Conservation (phyloP, 1,140 invertebrate species). For the Ceratosolen solmsi region DNA sequence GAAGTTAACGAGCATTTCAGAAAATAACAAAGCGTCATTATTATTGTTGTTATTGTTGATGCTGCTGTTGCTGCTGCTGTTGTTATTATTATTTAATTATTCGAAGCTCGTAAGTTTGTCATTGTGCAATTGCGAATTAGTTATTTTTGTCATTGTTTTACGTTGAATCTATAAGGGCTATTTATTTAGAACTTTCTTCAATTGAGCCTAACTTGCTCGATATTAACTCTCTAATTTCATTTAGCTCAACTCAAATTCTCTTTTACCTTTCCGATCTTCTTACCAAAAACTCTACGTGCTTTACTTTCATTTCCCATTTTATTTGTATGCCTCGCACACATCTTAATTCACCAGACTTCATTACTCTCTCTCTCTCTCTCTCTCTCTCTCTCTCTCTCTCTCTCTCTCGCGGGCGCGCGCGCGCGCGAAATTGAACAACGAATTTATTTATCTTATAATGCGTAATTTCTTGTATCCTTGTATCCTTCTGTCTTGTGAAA, state of each 20-base stretch:
- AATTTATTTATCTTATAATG: too few species aligned
- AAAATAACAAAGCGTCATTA: too few species aligned
- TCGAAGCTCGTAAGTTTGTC: neutral
- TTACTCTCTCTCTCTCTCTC: too few species aligned
- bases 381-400: too few species aligned
- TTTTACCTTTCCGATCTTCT: neutral
- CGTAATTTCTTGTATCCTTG: neutral
- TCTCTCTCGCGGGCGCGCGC: too few species aligned
- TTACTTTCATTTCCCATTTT: neutral
- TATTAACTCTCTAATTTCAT: neutral
- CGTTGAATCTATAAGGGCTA: neutral
- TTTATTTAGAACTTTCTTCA: constrained; percentile 3
- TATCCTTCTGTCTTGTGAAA: too few species aligned
- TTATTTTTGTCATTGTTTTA: neutral
- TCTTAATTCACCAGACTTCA: neutral
- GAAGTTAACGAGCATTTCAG: too few species aligned
- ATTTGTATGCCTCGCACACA: neutral
- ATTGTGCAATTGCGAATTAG: neutral
- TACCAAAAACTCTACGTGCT: neutral
- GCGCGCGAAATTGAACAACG: too few species aligned
- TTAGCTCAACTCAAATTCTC: neutral
- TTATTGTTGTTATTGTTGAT: too few species aligned
- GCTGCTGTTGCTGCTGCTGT: too few species aligned
- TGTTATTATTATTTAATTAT: neutral
- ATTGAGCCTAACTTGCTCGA: neutral